Conservation (phyloP, 2,113 vertebrate genomes). For the Mesocricetus auratus region DNA sequence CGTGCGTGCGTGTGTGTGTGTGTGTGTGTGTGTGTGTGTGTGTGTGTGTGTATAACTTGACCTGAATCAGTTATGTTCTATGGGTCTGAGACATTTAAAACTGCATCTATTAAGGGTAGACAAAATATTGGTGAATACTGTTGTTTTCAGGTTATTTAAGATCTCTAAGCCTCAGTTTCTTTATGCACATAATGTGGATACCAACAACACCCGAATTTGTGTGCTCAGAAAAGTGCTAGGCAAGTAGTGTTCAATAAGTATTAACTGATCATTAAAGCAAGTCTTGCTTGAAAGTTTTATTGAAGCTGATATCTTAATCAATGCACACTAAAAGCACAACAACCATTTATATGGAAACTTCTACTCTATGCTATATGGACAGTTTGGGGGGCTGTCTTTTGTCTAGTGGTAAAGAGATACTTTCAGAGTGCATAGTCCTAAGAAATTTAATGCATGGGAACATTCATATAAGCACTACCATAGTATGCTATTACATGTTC, state of each 20-base stretch:
- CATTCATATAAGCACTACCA: background rate
- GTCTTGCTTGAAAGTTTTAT: background rate
- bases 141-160: background rate
- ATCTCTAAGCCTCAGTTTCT: background rate
- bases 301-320: background rate
- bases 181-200: background rate
- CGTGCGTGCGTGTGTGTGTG: background rate
- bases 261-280: background rate
- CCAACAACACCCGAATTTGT: background rate
- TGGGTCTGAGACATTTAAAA: background rate
- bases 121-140: background rate
- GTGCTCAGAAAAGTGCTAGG: background rate
- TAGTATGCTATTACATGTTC: background rate
- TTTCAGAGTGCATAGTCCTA: background rate
- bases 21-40: rapidly evolving
- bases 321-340: background rate
- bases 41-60: background rate
- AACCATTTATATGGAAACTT: background rate
- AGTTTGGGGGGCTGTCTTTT: background rate
- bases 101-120: background rate
- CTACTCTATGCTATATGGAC: background rate
- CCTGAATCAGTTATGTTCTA: background rate
- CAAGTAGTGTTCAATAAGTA: background rate
- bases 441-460: background rate
- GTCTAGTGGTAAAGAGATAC: background rate